Percentiles rank a stretch among this genome's conserved stretches.
phyloP scores from a whole-genome alignment of 2,888 invertebrate genomes.

The Yponomeuta evonymella region DNA sequence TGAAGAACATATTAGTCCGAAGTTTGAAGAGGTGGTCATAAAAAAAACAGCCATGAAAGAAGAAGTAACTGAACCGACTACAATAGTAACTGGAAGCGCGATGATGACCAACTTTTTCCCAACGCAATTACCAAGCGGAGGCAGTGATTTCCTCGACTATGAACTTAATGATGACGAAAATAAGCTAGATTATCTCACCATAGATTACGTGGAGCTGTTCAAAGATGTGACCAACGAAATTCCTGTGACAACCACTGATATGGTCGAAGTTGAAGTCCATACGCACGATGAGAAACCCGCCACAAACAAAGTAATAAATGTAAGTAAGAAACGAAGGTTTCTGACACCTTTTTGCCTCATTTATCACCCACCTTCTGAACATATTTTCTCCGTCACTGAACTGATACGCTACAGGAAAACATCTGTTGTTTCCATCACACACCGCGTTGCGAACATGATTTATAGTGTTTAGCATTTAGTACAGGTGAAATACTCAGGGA shows the following conservation, averaged over 20 bases:
- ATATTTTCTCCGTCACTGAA: background rate
- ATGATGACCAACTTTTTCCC: background rate
- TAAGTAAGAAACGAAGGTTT: background rate
- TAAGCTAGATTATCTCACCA: constrained; percentile 51
- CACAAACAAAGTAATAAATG: background rate
- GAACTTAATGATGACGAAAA: constrained; percentile 37
- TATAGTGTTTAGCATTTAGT: background rate
- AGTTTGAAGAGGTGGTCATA: background rate
- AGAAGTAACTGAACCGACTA: background rate
- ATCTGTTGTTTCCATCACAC: background rate
- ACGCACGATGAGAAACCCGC: background rate
- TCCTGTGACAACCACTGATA: background rate
- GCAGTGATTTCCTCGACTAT: constrained; percentile 24
- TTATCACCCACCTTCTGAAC: constrained; percentile 13
- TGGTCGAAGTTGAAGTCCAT: background rate
- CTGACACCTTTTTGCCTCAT: constrained; percentile 13
- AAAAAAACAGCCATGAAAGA: background rate
- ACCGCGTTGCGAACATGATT: background rate
- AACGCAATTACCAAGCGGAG: background rate
- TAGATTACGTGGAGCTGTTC: constrained; percentile 59
- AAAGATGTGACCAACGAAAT: constrained; percentile 58
- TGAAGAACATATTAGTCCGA: background rate
- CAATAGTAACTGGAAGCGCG: background rate
- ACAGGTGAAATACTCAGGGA: too few relatives aligned
- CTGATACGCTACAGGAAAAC: background rate